These are phyloP conservation scores for Drosophila orosa DNA, from an alignment of 1,140 invertebrate genomes.

Conservation along the genomic window DNA sequence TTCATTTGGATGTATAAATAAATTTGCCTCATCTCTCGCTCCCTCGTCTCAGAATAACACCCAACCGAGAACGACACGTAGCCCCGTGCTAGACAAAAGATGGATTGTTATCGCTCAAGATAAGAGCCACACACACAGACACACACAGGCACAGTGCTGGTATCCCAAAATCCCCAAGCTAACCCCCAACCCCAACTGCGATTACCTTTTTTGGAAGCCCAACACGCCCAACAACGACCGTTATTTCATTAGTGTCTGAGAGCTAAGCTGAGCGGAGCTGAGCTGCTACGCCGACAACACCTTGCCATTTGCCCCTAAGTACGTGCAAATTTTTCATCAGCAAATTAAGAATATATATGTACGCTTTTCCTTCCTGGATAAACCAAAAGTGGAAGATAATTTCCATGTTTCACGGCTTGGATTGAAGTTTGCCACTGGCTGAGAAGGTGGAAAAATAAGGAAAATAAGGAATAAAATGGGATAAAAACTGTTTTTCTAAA, in stretches of 20 bases:
- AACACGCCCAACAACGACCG: too few species aligned
- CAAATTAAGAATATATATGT: constrained; percentile 68
- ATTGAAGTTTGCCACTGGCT: background rate
- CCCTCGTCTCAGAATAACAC: constrained; percentile 6
- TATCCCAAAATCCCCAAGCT: constrained; percentile 18
- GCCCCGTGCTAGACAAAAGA: constrained; percentile 69
- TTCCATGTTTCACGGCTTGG: constrained; percentile 39
- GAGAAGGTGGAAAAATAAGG: background rate
- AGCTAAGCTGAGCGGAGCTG: constrained; percentile 26
- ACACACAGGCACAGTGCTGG: background rate
- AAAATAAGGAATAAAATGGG: too few species aligned
- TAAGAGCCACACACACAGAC: constrained; percentile 43
- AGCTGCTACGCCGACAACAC: constrained; percentile 44
- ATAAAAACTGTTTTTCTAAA: background rate
- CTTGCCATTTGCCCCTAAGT: constrained; percentile 60
- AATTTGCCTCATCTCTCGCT: constrained; percentile 45
- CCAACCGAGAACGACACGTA: constrained; percentile 49
- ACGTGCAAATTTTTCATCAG: constrained; percentile 75
- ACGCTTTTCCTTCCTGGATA: constrained; percentile 13
- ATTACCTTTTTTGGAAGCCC: constrained; percentile 6
- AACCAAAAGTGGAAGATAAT: constrained; percentile 62
- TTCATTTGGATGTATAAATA: constrained; percentile 73
- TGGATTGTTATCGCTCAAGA: constrained; percentile 82
- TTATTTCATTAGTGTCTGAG: constrained; percentile 80
- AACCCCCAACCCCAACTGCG: background rate